Evolutionary conservation across 2,113 vertebrate species (phyloP).

Genomic region (Dromaius novaehollandiae): DNA sequence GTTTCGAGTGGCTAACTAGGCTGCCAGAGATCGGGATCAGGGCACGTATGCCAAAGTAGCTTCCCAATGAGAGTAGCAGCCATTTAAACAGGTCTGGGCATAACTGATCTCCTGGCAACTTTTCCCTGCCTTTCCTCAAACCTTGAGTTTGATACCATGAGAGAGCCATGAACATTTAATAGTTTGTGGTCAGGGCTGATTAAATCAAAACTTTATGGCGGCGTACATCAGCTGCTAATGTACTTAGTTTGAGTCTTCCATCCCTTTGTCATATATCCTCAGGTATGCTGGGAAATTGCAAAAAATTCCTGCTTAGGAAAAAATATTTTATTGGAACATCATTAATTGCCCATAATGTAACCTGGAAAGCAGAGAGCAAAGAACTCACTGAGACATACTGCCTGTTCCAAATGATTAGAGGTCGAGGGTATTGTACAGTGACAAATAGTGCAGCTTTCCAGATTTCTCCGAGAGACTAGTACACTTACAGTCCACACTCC

Average conservation of each 20-base stretch:
- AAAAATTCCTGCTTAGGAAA: not conserved
- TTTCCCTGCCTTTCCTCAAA: not conserved
- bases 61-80: not conserved
- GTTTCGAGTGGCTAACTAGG: not conserved
- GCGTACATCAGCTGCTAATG: not conserved
- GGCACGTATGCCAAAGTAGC: not conserved
- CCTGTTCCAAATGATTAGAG: not conserved
- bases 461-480: not conserved
- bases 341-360: not conserved
- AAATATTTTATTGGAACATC: not conserved
- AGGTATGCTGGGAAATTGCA: not conserved
- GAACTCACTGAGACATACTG: not conserved
- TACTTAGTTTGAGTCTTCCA: too few relatives aligned
- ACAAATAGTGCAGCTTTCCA: rapidly evolving
- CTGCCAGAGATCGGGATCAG: not conserved
- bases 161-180: not conserved
- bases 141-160: not conserved
- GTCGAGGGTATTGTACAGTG: not conserved
- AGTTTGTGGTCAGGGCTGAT: not conserved
- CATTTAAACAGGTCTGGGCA: not conserved
- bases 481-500: not conserved
- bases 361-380: not conserved
- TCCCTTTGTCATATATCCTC: rapidly evolving
- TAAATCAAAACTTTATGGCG: not conserved
- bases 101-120: not conserved